Percentiles rank a stretch among this genome's conserved stretches.
Conservation (phyloP, 2,888 invertebrate genomes). For the Sipha maydis region DNA sequence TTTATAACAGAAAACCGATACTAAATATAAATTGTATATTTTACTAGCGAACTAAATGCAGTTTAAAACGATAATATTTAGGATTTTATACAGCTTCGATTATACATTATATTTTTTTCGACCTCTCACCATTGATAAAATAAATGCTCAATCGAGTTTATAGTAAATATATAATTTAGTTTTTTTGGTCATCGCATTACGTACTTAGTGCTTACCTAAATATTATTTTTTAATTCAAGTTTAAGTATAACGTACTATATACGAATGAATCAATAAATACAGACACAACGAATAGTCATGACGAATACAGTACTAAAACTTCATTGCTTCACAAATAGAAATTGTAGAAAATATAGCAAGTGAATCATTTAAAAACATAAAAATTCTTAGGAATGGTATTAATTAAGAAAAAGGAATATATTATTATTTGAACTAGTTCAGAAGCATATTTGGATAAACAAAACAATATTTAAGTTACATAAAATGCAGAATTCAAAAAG, state of each 20-base stretch:
- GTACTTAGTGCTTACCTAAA: not conserved
- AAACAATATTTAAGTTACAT: not conserved
- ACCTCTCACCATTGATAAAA: not conserved
- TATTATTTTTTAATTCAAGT: not conserved
- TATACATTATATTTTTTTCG: not conserved
- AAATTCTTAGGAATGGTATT: too few species aligned
- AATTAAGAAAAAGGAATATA: too few species aligned
- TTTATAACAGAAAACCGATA: conserved; percentile 15
- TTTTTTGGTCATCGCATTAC: too few species aligned
- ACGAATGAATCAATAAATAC: too few species aligned
- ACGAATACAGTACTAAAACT: not conserved
- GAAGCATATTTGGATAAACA: too few species aligned
- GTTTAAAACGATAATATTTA: not conserved
- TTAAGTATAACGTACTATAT: not conserved
- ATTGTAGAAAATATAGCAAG: too few species aligned
- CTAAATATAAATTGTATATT: conserved; percentile 30
- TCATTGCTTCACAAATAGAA: not conserved
- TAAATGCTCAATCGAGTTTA: not conserved
- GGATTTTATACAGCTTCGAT: not conserved
- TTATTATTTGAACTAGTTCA: too few species aligned
- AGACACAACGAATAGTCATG: not conserved
- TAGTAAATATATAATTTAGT: too few species aligned
- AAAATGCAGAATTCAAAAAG: not conserved
- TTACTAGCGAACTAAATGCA: not conserved
- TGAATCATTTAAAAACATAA: too few species aligned